Evolutionary conservation across 2,888 invertebrate genomes (phyloP).

Genomic region (Idaea straminata): DNA sequence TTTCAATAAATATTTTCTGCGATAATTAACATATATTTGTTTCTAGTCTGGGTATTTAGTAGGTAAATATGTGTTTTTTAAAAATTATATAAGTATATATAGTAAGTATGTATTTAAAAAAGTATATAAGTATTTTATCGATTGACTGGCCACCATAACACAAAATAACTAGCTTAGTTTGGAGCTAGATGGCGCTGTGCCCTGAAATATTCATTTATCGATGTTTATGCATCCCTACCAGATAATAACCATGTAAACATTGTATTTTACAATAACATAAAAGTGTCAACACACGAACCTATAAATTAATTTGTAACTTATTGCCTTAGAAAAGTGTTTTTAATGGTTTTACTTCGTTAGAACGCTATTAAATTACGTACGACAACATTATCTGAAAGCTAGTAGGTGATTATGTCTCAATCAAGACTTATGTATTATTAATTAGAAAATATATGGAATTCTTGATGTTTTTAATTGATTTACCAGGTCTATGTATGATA

Average conservation of each 20-base stretch:
- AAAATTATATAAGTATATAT: too few species aligned
- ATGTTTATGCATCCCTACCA: not conserved
- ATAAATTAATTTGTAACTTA: slow-evolving; percentile 1
- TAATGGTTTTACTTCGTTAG: not conserved
- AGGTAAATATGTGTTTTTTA: too few species aligned
- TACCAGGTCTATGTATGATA: not conserved
- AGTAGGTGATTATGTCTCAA: slow-evolving; percentile 28
- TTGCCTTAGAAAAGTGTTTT: not conserved
- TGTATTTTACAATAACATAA: not conserved
- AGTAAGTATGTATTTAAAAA: too few species aligned
- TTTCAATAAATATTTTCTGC: too few species aligned
- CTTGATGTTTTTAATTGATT: not conserved
- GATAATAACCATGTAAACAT: not conserved
- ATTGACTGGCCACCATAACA: too few species aligned
- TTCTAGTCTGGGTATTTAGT: too few species aligned
- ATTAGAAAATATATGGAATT: not conserved
- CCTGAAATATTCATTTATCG: too few species aligned
- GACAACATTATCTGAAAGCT: slow-evolving; percentile 20
- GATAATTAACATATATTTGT: too few species aligned
- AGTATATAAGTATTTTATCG: too few species aligned
- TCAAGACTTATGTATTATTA: slow-evolving; percentile 13
- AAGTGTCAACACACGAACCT: not conserved
- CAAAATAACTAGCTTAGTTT: too few species aligned
- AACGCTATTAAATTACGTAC: slow-evolving; percentile 18
- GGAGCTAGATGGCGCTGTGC: too few species aligned